Base-by-base conservation (phyloP, 64 coral and sea anemone genomes). In the Anthopleura sola region DNA sequence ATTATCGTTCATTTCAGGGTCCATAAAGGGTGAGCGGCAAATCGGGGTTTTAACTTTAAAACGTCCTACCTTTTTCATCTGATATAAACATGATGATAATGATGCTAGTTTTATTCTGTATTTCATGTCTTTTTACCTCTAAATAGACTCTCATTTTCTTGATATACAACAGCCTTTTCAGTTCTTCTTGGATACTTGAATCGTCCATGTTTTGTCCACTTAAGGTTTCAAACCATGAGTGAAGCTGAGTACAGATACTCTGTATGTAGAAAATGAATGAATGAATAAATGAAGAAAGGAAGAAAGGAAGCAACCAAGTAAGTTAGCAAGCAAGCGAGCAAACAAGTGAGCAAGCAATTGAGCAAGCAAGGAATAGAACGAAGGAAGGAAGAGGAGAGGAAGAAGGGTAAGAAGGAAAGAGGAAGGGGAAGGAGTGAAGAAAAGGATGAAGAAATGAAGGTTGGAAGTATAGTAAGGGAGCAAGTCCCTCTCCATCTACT, bases 131-230 rank as follows among this genome's bases (percentile, higher is more conserved):
- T 14, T 53, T 60, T 8, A 96, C 94, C 90, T 96, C 94, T 64
- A 96, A 86, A 80, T 92, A 92, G 26, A 96, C 83, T 20, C 94
- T 86, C 75, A 96, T 92, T 55, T 96, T 96, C 34, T 89, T 88
- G 44, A 96, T 69, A 17, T 92, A 96, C 18, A 96, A 84, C 24
- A 92, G 66, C 29, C 85, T 91, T 55, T 88, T 83, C n/a, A 92
- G 86, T 47, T 88, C 94, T 37, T 91, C 90, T 39, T 92, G 76
- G 3, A 81, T 82, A 64, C 87, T 85, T 18, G 88, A 82, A 9
- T 84, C 64, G 3, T 60, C 64, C 24, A 86, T 33, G 18, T 89
- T 75, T 39, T 89, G 90, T 15, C 85, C 83, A 77, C 85, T 83
- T 21, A 96, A 78, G 5, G 79, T 77, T 28, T 92, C 83, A 23